phyloP scores from a whole-genome alignment of 2,888 invertebrate genomes.

The Drosophila tripunctata region DNA sequence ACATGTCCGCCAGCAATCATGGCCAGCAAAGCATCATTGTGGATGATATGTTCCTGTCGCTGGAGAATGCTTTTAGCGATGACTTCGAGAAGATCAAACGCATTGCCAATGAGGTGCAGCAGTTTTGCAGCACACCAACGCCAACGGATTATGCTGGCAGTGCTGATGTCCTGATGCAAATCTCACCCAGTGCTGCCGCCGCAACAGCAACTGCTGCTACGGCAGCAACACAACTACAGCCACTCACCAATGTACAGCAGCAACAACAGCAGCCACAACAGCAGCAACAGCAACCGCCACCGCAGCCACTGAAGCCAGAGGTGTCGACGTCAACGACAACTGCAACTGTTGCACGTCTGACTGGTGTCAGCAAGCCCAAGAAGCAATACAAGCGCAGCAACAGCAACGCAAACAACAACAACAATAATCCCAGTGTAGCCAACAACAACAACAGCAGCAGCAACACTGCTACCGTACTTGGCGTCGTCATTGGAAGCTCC shows the following conservation, averaged over 20 bases:
- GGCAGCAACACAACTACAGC: conserved; percentile 56
- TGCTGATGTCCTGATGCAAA: conserved; percentile 83
- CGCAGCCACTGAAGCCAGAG: conserved; percentile 82
- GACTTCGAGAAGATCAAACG: conserved; percentile 94
- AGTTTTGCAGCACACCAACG: conserved; percentile 86
- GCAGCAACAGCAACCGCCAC: conserved; percentile 41
- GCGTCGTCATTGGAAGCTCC: conserved; percentile 67
- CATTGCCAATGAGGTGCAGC: conserved; percentile 92
- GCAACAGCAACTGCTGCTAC: conserved; percentile 46
- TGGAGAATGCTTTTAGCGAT: conserved; percentile 86
- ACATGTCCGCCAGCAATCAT: conserved; percentile 43
- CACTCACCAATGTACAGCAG: conserved; percentile 59
- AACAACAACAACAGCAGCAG: conserved; percentile 81
- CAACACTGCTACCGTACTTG: conserved; percentile 64
- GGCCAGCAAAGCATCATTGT: conserved; percentile 80
- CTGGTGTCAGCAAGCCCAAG: conserved; percentile 85
- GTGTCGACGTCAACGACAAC: conserved; percentile 85
- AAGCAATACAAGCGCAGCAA: conserved; percentile 90
- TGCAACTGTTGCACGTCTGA: conserved; percentile 26
- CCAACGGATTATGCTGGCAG: conserved; percentile 80
- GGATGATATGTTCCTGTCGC: conserved; percentile 85
- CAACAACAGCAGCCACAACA: conserved; percentile 48
- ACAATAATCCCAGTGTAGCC: conserved; percentile 82
- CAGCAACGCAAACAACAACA: conserved; percentile 83
- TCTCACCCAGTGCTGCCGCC: conserved; percentile 81